Evolutionary conservation across 2,113 vertebrate species (phyloP).

Genomic region (Microcebus ravelobensis): DNA sequence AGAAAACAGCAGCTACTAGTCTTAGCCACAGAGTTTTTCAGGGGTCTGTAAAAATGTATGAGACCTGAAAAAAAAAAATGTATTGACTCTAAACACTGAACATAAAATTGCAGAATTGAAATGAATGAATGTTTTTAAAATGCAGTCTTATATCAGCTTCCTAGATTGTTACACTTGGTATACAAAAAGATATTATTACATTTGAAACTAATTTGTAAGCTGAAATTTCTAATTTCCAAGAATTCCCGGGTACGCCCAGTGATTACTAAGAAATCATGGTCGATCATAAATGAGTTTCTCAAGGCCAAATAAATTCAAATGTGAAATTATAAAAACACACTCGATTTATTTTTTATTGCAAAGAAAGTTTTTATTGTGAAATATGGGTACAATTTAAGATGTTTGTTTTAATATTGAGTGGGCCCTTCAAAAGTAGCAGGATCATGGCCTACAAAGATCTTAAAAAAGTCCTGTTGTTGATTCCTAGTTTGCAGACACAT

Average conservation of each 20-base stretch:
- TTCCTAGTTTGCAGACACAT: not conserved
- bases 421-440: not conserved
- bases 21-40: not conserved
- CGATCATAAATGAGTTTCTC: conserved; percentile 1
- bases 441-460: not conserved
- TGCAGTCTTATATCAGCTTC: not conserved
- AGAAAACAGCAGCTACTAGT: not conserved
- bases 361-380: not conserved
- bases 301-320: not conserved
- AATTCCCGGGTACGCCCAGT: not conserved
- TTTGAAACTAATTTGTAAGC: conserved; percentile 27
- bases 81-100: not conserved
- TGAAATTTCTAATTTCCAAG: conserved; percentile 31
- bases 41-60: not conserved
- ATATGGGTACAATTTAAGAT: not conserved
- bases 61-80: not conserved
- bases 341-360: not conserved
- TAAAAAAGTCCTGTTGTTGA: not conserved
- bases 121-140: not conserved
- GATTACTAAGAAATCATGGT: conserved; percentile 10
- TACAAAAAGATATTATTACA: not conserved
- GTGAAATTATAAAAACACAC: not conserved
- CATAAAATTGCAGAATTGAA: not conserved
- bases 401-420: conserved; percentile 7
- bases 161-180: not conserved